A percentile compares a stretch with the other conserved stretches of the same genome.
phyloP scores from a whole-genome alignment of 2,888 invertebrate species.

The Drosophila nr. medialis region DNA sequence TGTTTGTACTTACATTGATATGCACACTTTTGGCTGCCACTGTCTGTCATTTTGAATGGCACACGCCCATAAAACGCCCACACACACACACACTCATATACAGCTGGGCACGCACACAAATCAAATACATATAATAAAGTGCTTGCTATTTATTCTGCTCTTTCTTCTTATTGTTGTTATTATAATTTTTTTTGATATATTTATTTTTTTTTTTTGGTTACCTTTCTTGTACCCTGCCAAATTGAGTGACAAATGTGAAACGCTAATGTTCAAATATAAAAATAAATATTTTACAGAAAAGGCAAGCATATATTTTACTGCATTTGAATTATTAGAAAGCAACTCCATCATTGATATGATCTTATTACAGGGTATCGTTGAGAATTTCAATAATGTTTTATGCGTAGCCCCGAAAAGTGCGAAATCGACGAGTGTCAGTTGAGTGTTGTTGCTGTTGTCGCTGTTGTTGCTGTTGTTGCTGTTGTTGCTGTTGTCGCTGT shows the following conservation, averaged over 20 bases:
- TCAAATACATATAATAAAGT: slow-evolving; percentile 52
- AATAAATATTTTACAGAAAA: background rate
- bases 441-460: background rate
- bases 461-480: background rate
- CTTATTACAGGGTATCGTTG: slow-evolving; percentile 2
- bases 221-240: background rate
- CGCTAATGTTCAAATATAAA: background rate
- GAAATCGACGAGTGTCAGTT: background rate
- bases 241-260: background rate
- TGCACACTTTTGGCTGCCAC: slow-evolving; percentile 35
- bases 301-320: background rate
- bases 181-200: background rate
- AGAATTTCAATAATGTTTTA: background rate
- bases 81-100: background rate
- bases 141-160: slow-evolving; percentile 27
- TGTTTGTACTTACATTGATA: slow-evolving; percentile 34
- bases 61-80: slow-evolving; percentile 48
- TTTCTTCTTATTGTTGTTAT: background rate
- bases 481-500: background rate
- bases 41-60: slow-evolving; percentile 26
- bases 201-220: background rate
- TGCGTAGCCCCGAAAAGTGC: slow-evolving; percentile 10
- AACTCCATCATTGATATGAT: background rate
- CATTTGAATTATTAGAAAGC: background rate
- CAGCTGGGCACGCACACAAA: slow-evolving; percentile 41